Percentiles rank a stretch among this genome's conserved stretches.
phyloP scores from a whole-genome alignment of 2,113 vertebrate species.

The Felis chaus region DNA sequence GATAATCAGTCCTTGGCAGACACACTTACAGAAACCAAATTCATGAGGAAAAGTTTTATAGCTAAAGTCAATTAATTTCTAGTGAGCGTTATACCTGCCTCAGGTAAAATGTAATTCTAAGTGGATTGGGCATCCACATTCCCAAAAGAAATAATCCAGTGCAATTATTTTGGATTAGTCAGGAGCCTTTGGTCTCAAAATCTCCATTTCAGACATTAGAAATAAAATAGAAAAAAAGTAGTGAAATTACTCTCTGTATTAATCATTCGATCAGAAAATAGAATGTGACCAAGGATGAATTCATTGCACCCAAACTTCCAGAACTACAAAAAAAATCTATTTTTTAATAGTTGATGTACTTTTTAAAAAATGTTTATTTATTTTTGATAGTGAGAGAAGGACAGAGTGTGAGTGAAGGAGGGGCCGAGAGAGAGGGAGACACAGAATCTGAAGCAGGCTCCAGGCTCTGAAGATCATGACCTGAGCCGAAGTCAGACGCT shows the following conservation, averaged over 20 bases:
- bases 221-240: constrained; percentile 15
- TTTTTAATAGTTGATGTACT: neutral
- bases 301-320: neutral
- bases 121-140: constrained; percentile 39
- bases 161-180: constrained; percentile 52
- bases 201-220: neutral
- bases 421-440: too few relatives aligned
- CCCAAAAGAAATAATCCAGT: constrained; percentile 35
- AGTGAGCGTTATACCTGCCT: neutral
- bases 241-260: neutral
- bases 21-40: neutral
- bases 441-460: too few relatives aligned
- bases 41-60: constrained; percentile 45
- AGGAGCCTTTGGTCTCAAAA: constrained; percentile 5
- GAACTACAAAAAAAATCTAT: neutral
- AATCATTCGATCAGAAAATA: constrained; percentile 20
- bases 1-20: constrained; percentile 47
- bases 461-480: too few relatives aligned
- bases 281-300: neutral
- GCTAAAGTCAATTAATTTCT: constrained; percentile 58
- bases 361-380: neutral
- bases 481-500: too few relatives aligned
- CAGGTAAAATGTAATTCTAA: constrained; percentile 59
- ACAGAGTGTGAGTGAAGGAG: too few relatives aligned
- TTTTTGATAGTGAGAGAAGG: too few relatives aligned